These are phyloP conservation scores for Monopterus albus DNA, from an alignment of 2,113 vertebrate genomes.

Conservation along the genomic window DNA sequence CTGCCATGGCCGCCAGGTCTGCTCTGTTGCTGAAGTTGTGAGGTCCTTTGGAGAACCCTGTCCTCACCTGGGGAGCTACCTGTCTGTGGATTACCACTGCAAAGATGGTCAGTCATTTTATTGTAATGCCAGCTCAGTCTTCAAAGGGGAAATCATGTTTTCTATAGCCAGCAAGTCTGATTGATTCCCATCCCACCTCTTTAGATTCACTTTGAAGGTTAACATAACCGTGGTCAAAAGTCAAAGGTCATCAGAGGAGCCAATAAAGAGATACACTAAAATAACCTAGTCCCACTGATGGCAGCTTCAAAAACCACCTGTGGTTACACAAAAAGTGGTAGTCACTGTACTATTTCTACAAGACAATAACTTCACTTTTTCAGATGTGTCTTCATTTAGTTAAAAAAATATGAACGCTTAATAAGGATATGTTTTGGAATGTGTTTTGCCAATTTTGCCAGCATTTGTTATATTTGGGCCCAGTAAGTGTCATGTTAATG, in stretches of 20 bases:
- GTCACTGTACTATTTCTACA: too few relatives aligned
- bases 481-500: too few relatives aligned
- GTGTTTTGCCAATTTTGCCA: too few relatives aligned
- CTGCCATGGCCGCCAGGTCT: slow-evolving; percentile 87
- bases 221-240: not conserved
- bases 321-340: not conserved
- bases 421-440: too few relatives aligned
- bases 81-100: slow-evolving; percentile 89
- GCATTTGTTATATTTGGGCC: too few relatives aligned
- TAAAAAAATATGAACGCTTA: too few relatives aligned
- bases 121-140: not conserved
- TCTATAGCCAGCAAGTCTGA: too few relatives aligned
- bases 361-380: too few relatives aligned
- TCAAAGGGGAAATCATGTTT: not conserved
- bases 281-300: not conserved
- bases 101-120: slow-evolving; percentile 83
- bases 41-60: slow-evolving; percentile 86
- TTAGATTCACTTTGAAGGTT: not conserved
- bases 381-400: too few relatives aligned
- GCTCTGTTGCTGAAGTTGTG: slow-evolving; percentile 83
- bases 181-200: not conserved
- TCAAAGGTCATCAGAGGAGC: not conserved
- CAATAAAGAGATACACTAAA: not conserved
- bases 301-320: too few relatives aligned
- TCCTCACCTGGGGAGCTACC: slow-evolving; percentile 84